Base-by-base conservation (phyloP, 2,888 invertebrate species). In the Oxyteleia sp. region DNA sequence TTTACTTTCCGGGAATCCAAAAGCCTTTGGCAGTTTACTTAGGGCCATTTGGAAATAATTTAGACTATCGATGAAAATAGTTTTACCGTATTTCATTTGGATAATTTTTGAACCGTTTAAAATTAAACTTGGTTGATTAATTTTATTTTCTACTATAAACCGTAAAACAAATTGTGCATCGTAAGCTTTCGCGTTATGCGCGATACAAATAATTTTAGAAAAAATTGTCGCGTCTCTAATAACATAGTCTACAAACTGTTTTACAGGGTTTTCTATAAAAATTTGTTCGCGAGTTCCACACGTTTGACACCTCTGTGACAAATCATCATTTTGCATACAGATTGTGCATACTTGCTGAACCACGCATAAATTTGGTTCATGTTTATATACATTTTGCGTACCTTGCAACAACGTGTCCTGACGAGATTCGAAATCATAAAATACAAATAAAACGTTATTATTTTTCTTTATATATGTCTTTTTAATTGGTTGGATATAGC, bases 31-130 rank as follows among this genome's bases (percentile, higher is more conserved):
- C 11, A 90, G 38, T 13, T 57, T 68, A 1, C 84, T 26, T 5
- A 89, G 71, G 13, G 85, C 57, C 88, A 89, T 89, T 10, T 87
- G 89, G 26, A 90, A 86, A 75, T 88, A 90, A 49, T 49, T 49
- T 49, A 47, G 1, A 18, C 49, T 49, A 13, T 49, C 49, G 3
- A 45, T 45, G 11, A 88, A 89, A 47, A 72, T 64, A 0, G 84
- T 43, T 18, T 86, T 84, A 0, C 43, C 47, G 5, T 35, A 18
- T 7, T 49, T 53, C 72, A 88, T 81, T 1, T 74, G 10, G 49
- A 87, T 81, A 20, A 86, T 75, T 55, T 85, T 85, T 11, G 84
- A 74, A 0, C 85, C 87, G n/a, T 64, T 84, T 66, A 87, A 74
- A 5, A 88, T 86, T 10, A 88, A 16, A 0, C 69, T 38, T 0